Conservation (phyloP, 2,888 invertebrate genomes). For the Nomada ruficornis region DNA sequence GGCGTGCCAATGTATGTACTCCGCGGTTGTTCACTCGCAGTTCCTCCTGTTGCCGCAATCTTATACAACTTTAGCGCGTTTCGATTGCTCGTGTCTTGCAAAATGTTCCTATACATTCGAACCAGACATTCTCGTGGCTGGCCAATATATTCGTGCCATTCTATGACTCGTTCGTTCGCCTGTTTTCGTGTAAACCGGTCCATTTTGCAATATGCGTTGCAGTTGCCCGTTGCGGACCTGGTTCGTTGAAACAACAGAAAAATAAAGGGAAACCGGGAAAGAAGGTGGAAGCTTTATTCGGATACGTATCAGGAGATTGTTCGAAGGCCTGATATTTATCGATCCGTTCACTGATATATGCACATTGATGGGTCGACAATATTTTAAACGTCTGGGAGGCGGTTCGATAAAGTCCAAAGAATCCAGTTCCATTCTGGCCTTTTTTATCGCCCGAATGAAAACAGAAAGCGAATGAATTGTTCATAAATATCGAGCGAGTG, state of each 20-base stretch:
- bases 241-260: background rate
- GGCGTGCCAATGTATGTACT: slow-evolving; percentile 36
- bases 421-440: too few species aligned
- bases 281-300: background rate
- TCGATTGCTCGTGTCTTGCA: background rate
- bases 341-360: too few species aligned
- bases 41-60: slow-evolving; percentile 11
- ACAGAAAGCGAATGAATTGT: too few species aligned
- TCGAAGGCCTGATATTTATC: too few species aligned
- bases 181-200: background rate
- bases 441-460: too few species aligned
- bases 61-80: slow-evolving; percentile 3
- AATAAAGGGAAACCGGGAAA: background rate
- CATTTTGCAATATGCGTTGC: background rate
- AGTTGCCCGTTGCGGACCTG: background rate
- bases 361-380: background rate
- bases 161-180: background rate
- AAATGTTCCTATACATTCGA: background rate
- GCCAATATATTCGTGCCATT: background rate
- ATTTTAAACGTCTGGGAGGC: background rate
- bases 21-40: background rate
- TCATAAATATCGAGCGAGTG: too few species aligned
- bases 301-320: background rate
- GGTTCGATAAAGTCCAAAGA: too few species aligned
- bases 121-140: background rate